Percentiles rank a stretch among this genome's conserved stretches.
These are phyloP conservation scores for Lagodon rhomboides DNA, from an alignment of 2,797 vertebrate genomes.

Conservation along the genomic window DNA sequence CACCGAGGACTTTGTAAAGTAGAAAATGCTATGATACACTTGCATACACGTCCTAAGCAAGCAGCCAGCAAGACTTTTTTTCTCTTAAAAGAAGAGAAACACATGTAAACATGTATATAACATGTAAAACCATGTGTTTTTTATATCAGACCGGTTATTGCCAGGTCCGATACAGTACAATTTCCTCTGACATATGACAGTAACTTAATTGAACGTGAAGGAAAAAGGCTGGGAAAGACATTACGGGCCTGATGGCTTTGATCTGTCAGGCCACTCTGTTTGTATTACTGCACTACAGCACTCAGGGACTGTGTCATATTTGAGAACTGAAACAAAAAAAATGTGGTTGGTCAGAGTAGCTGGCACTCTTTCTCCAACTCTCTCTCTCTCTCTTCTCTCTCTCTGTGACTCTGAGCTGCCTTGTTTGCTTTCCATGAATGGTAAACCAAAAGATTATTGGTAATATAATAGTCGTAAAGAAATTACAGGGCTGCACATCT, in stretches of 20 bases:
- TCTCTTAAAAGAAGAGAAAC: constrained; percentile 28
- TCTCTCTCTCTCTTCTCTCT: constrained; percentile 7
- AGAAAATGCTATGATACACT: constrained; percentile 3
- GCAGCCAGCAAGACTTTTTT: not conserved
- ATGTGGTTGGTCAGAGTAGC: constrained; percentile 68
- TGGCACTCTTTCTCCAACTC: constrained; percentile 34
- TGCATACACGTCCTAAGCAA: constrained; percentile 15
- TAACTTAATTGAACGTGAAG: constrained; percentile 76
- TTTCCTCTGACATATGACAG: constrained; percentile 68
- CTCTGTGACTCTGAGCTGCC: constrained; percentile 26
- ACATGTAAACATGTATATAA: constrained; percentile 56
- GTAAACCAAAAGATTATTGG: constrained; percentile 52
- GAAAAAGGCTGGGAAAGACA: constrained; percentile 77
- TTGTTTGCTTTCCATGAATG: constrained; percentile 45
- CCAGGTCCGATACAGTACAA: constrained; percentile 62
- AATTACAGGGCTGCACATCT: constrained; percentile 20
- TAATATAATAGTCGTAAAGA: constrained; percentile 31
- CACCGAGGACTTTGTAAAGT: constrained; percentile 17
- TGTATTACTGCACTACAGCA: constrained; percentile 64
- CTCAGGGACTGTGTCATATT: constrained; percentile 73
- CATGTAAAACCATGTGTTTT: constrained; percentile 65
- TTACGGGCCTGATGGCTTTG: constrained; percentile 71
- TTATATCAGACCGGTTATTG: constrained; percentile 50
- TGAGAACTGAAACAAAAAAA: constrained; percentile 78
- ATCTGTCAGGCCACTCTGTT: constrained; percentile 73